Evolutionary conservation across 2,888 invertebrate species (phyloP).

Genomic region (Ophion obscuratus): DNA sequence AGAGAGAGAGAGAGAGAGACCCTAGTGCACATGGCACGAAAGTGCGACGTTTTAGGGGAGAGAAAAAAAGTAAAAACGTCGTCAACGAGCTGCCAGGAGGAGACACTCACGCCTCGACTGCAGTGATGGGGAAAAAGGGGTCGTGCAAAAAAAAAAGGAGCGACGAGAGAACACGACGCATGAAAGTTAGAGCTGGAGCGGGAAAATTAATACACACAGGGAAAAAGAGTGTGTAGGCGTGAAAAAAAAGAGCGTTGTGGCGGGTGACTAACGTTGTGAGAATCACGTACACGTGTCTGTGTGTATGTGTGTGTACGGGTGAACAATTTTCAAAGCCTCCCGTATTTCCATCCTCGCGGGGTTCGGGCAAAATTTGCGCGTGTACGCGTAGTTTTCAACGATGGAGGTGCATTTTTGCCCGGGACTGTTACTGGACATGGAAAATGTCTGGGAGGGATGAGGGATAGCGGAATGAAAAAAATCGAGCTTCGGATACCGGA

Average conservation of each 20-base stretch:
- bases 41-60: slow-evolving; percentile 46
- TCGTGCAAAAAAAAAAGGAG: slow-evolving; percentile 56
- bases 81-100: slow-evolving; percentile 69
- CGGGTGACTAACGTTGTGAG: slow-evolving; percentile 46
- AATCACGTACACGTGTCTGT: slow-evolving; percentile 58
- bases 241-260: slow-evolving; percentile 25
- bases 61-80: slow-evolving; percentile 59
- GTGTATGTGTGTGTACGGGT: neutral
- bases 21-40: neutral
- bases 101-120: slow-evolving; percentile 35
- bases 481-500: neutral
- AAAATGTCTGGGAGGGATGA: slow-evolving; percentile 44
- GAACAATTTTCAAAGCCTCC: slow-evolving; percentile 78
- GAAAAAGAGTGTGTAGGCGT: slow-evolving; percentile 33
- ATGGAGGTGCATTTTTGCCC: slow-evolving; percentile 36
- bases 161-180: slow-evolving; percentile 24
- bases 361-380: slow-evolving; percentile 46
- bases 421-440: slow-evolving; percentile 52
- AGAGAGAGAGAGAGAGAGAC: slow-evolving; percentile 30
- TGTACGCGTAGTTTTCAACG: slow-evolving; percentile 47
- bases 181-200: slow-evolving; percentile 47
- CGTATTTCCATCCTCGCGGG: slow-evolving; percentile 78
- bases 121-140: slow-evolving; percentile 9
- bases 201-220: slow-evolving; percentile 40
- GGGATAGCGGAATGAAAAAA: slow-evolving; percentile 3